phyloP scores from a whole-genome alignment of 2,797 vertebrate genomes.

The Myoxocephalus aenaeus region DNA sequence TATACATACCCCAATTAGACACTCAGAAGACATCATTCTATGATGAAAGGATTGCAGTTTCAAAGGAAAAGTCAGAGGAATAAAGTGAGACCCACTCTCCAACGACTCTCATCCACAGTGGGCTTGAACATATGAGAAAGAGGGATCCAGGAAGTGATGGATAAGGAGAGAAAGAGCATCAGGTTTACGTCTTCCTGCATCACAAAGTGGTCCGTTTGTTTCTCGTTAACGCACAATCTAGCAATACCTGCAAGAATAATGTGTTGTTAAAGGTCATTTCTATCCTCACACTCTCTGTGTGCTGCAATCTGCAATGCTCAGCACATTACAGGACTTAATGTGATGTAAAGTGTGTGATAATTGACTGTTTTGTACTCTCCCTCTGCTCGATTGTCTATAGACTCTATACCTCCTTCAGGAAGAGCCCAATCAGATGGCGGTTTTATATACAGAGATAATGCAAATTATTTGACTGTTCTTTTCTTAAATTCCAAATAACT shows the following conservation, averaged over 20 bases:
- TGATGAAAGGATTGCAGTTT: slow-evolving; percentile 57
- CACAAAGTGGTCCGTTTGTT: background rate
- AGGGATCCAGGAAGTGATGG: background rate
- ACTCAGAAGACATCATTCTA: slow-evolving; percentile 10
- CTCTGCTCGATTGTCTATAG: background rate
- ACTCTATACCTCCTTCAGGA: background rate
- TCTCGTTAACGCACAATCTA: background rate
- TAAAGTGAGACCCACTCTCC: slow-evolving; percentile 19
- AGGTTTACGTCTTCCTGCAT: background rate
- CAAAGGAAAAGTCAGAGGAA: slow-evolving; percentile 39
- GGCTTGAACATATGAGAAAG: slow-evolving; percentile 2
- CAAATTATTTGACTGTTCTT: no score
- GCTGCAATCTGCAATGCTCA: background rate
- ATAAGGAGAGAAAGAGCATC: background rate
- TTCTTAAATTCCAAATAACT: no score
- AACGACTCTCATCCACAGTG: slow-evolving; percentile 5
- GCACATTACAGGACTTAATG: background rate
- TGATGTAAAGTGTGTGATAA: background rate
- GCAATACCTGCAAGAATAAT: background rate
- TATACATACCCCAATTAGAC: slow-evolving; percentile 44
- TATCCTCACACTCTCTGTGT: background rate
- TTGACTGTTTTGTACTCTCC: background rate
- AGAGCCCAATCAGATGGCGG: background rate
- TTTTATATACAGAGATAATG: background rate
- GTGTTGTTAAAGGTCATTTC: background rate